A percentile compares a stretch with the other conserved stretches of the same genome.
These are phyloP conservation scores for Abrostola tripartita DNA, from an alignment of 2,888 invertebrate species.

Conservation along the genomic window DNA sequence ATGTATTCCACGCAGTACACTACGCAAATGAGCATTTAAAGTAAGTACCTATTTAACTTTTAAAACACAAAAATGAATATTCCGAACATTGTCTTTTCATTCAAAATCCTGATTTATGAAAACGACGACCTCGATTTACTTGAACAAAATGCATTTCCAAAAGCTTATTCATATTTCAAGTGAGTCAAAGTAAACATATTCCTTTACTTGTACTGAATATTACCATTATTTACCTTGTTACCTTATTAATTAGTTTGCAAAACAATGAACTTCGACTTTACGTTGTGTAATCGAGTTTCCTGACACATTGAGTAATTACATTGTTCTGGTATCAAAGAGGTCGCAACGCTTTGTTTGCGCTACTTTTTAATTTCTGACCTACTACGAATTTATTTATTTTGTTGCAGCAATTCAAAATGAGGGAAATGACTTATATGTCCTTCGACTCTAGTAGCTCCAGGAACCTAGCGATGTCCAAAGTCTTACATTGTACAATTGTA, in stretches of 20 bases:
- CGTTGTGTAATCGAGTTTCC: conserved; percentile 9
- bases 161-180: not conserved
- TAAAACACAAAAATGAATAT: not conserved
- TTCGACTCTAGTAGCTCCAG: not conserved
- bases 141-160: not conserved
- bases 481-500: not conserved
- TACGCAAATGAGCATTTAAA: conserved; percentile 78
- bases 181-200: too few species aligned
- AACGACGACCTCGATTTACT: not conserved
- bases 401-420: too few species aligned
- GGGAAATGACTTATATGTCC: not conserved
- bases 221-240: not conserved
- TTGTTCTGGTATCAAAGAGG: conserved; percentile 17
- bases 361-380: not conserved
- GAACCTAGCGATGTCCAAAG: not conserved
- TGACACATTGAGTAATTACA: conserved; percentile 14
- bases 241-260: not conserved
- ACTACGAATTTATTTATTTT: too few species aligned
- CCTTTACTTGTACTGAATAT: not conserved
- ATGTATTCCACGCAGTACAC: conserved; percentile 73
- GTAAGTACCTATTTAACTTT: conserved; percentile 66
- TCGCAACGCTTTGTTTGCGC: conserved; percentile 5
- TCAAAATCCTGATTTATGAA: not conserved
- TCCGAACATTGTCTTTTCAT: not conserved
- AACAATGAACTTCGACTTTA: conserved; percentile 11